These are phyloP conservation scores for Bovichtus diacanthus DNA, from an alignment of 2,797 vertebrate species.

Conservation along the genomic window DNA sequence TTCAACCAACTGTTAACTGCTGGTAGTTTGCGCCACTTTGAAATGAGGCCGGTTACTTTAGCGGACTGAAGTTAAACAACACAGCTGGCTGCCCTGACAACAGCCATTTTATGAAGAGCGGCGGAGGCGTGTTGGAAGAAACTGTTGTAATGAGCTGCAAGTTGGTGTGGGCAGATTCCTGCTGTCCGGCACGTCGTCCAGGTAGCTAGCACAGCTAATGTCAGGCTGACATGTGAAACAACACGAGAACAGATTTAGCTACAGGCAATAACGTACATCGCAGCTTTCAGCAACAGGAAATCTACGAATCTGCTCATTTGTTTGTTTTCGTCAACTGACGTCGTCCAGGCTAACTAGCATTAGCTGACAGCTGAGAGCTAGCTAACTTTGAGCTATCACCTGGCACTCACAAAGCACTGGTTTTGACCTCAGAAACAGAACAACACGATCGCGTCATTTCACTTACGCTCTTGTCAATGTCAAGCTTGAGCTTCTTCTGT, in stretches of 20 bases:
- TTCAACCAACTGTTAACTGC: too few species aligned
- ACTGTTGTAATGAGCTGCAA: background rate
- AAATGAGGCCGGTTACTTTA: background rate
- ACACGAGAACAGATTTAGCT: rapidly evolving
- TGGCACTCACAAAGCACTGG: background rate
- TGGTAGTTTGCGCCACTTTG: background rate
- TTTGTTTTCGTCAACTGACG: background rate
- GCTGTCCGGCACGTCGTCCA: background rate
- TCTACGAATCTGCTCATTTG: background rate
- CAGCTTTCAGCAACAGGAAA: background rate
- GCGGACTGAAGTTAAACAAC: background rate
- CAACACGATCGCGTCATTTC: rapidly evolving
- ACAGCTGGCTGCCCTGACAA: constrained; percentile 51
- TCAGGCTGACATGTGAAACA: constrained; percentile 1
- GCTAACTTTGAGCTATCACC: background rate
- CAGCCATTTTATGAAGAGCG: constrained; percentile 58
- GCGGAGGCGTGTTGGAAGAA: constrained; percentile 34
- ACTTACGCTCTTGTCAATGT: constrained; percentile 97
- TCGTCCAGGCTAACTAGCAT: constrained; percentile 31
- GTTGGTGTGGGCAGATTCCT: background rate
- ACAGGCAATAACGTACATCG: too few species aligned
- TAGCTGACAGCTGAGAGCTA: constrained; percentile 46
- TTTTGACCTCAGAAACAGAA: background rate
- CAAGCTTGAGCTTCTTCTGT: constrained; percentile 96
- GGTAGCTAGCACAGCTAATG: background rate